phyloP scores from a whole-genome alignment of 2,113 vertebrate species.

The Bothrops jararaca region DNA sequence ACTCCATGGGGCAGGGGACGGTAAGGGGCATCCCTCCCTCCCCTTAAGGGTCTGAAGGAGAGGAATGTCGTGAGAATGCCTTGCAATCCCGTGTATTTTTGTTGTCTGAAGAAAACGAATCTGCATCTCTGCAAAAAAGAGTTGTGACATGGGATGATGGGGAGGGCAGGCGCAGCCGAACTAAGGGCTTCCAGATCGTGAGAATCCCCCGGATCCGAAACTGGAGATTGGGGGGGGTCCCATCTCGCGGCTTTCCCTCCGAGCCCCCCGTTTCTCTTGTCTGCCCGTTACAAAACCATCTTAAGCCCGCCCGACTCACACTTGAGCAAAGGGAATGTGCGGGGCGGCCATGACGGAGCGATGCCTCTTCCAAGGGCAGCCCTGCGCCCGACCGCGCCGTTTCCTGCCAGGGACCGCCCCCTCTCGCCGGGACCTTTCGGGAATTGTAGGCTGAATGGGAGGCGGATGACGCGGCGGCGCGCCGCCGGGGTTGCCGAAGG shows the following conservation, averaged over 20 bases:
- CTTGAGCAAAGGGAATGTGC: conserved; percentile 71
- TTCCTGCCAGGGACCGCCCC: not conserved
- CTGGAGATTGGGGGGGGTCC: too few relatives aligned
- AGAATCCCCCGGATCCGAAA: not conserved
- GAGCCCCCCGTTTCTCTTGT: not conserved
- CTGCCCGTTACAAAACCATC: too few relatives aligned
- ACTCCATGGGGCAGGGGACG: too few relatives aligned
- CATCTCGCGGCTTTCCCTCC: not conserved
- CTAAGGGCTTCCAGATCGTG: not conserved
- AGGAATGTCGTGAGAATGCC: not conserved
- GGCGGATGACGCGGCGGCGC: fast-evolving
- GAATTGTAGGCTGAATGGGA: conserved; percentile 2
- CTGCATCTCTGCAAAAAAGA: not conserved
- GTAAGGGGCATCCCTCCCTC: too few relatives aligned
- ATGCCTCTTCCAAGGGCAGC: conserved; percentile 7
- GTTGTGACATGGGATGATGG: too few relatives aligned
- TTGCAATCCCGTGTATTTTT: not conserved
- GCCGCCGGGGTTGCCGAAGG: not conserved
- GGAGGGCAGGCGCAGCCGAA: too few relatives aligned
- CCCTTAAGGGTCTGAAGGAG: too few relatives aligned
- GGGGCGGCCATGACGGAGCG: conserved; percentile 70
- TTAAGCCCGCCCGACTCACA: conserved; percentile 60
- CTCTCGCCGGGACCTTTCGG: conserved; percentile 6
- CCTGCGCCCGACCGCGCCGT: not conserved
- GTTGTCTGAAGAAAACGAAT: not conserved